Conservation (phyloP, 2,888 invertebrate genomes). For the Nephrotoma guestfalica region DNA sequence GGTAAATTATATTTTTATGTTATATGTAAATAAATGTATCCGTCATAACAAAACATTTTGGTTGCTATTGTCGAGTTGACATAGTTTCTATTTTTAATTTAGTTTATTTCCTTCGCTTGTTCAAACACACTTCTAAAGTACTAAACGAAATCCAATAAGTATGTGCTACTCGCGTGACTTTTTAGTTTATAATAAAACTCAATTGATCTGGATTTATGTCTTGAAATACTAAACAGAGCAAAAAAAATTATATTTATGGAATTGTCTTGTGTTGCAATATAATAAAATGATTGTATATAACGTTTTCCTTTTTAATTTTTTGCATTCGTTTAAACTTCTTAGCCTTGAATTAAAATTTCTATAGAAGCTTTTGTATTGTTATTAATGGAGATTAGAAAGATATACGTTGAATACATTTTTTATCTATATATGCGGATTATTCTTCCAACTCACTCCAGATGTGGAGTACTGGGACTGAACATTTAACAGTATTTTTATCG, state of each 20-base stretch:
- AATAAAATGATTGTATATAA: not conserved
- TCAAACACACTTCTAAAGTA: not conserved
- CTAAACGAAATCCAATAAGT: not conserved
- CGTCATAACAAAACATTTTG: not conserved
- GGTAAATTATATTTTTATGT: constrained; percentile 36
- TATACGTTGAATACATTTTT: not conserved
- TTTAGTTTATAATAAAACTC: not conserved
- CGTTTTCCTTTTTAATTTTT: not conserved
- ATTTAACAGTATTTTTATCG: not conserved
- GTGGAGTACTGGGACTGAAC: not conserved
- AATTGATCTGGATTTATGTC: not conserved
- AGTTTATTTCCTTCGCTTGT: not conserved
- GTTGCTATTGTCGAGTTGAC: not conserved
- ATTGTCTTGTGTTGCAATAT: not conserved
- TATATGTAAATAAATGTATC: not conserved
- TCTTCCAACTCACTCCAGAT: not conserved
- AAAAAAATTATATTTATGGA: not conserved
- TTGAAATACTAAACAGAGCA: not conserved
- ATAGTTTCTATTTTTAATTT: constrained; percentile 3
- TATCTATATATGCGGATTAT: not conserved
- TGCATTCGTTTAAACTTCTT: not conserved
- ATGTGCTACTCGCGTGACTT: not conserved
- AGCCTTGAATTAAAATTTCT: not conserved
- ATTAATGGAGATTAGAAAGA: not conserved
- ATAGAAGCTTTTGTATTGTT: not conserved